Conservation (phyloP, 1,140 invertebrate genomes). For the Drosophila lowei region DNA sequence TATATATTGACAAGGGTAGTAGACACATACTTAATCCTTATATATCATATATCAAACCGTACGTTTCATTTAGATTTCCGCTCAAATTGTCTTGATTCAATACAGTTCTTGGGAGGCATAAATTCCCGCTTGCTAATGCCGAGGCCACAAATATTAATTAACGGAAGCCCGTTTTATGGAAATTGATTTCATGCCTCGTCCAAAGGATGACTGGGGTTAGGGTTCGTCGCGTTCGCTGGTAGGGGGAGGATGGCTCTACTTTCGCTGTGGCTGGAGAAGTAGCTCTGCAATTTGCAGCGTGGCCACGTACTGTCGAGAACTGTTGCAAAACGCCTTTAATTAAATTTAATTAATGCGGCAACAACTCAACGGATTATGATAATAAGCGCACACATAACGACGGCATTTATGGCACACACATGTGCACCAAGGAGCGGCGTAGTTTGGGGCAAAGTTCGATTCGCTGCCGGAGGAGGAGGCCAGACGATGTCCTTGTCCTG, state of each 20-base stretch:
- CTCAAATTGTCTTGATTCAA: not conserved
- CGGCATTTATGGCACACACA: conserved; percentile 67
- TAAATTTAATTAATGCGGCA: conserved; percentile 82
- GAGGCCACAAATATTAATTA: conserved; percentile 71
- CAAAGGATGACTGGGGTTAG: conserved; percentile 26
- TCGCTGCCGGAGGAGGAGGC: conserved; percentile 11
- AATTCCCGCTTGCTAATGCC: conserved; percentile 52
- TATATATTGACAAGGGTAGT: too few species aligned
- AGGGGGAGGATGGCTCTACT: not conserved
- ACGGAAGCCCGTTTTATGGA: conserved; percentile 49
- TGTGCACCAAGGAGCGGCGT: conserved; percentile 33
- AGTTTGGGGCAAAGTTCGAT: not conserved
- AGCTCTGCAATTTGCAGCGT: conserved; percentile 63
- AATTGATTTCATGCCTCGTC: conserved; percentile 61
- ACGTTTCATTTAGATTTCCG: not conserved
- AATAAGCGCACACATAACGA: conserved; percentile 80
- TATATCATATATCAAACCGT: conserved; percentile 15
- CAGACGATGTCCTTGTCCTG: conserved; percentile 56
- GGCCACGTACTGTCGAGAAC: conserved; percentile 63
- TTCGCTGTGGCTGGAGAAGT: not conserved
- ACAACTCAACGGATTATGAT: conserved; percentile 82
- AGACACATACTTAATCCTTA: conserved; percentile 1
- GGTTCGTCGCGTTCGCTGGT: not conserved
- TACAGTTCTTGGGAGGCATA: conserved; percentile 36
- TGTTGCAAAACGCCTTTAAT: conserved; percentile 82